Base-by-base conservation (phyloP, 2,113 vertebrate species). In the Archocentrus centrarchus region DNA sequence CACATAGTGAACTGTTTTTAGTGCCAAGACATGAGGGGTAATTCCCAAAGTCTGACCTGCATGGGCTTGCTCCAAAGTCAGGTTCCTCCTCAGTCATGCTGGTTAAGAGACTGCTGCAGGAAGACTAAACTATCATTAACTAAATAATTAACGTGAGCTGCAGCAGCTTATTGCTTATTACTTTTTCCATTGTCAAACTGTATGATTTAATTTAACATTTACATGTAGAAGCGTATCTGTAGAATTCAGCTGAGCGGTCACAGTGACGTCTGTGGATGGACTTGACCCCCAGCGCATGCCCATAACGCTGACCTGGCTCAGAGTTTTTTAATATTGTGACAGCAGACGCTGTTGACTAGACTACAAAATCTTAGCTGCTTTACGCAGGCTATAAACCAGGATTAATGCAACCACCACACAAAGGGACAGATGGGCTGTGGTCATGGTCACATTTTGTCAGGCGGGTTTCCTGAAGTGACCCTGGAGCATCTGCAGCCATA, bases 401-500 rank as follows among this genome's bases (percentile, higher is more conserved):
- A 18, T 27, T 24, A 47, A 47, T 47, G 64, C 27, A 7, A 22
- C 44, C 39, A 66, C 39, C 63, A 6, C 63, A 66, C 39, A 66
- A 8, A 4, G 0, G 22, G 44, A 27, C 0, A 22, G 47, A 27
- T 3, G 0, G 0, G 0, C 30, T 32, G 24, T 30, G 66, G 44
- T 44, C 6, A 0, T 30, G 66, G 44, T 44, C 6, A 0, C 2
- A 70, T 0, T 30, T 50, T 1, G 18, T 30, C 18, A 70, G 24
- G 41, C 30, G 50, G 8, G 63, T 44, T 68, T 70, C 15, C 41
- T 50, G 41, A 47, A 9, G 64, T 18, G 22, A 50, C 5, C 24
- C 18, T 5, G 1, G 50, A 53, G 44, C 30, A 70, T 70, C 66
- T 70, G 66, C 44, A 70, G 44, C 64, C 47, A 70, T 30, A 18